Percentiles rank a stretch among this genome's conserved stretches.
These are phyloP conservation scores for Drosophila multiciliata DNA, from an alignment of 2,888 invertebrate species.

Conservation along the genomic window DNA sequence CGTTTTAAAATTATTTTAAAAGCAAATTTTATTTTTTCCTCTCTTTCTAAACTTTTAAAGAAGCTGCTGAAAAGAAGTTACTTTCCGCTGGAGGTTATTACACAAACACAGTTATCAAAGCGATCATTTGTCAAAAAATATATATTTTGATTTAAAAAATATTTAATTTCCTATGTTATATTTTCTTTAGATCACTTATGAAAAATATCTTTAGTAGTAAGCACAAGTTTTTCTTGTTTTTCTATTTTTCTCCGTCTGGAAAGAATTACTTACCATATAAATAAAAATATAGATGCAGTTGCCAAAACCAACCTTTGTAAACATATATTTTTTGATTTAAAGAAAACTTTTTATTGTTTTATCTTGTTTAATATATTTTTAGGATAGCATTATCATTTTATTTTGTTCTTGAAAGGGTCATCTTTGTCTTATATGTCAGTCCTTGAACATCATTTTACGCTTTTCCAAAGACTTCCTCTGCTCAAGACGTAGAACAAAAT, in stretches of 20 bases:
- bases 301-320: neutral
- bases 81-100: neutral
- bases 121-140: rapidly evolving
- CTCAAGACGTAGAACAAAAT: too few species aligned
- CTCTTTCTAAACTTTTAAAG: too few species aligned
- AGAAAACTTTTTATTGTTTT: neutral
- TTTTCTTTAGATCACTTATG: neutral
- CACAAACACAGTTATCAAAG: neutral
- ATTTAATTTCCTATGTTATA: neutral
- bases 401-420: too few species aligned
- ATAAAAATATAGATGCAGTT: neutral
- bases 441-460: too few species aligned
- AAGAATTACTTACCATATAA: neutral
- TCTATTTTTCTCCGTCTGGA: neutral
- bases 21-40: too few species aligned
- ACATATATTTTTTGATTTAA: neutral
- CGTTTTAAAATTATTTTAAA: too few species aligned
- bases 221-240: neutral
- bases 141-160: neutral
- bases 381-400: too few species aligned
- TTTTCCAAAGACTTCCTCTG: too few species aligned
- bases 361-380: too few species aligned
- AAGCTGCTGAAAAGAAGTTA: neutral
- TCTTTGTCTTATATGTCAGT: too few species aligned
- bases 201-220: neutral